These are phyloP conservation scores for Anoplolepis gracilipes DNA, from an alignment of 1,140 invertebrate genomes.

Conservation along the genomic window DNA sequence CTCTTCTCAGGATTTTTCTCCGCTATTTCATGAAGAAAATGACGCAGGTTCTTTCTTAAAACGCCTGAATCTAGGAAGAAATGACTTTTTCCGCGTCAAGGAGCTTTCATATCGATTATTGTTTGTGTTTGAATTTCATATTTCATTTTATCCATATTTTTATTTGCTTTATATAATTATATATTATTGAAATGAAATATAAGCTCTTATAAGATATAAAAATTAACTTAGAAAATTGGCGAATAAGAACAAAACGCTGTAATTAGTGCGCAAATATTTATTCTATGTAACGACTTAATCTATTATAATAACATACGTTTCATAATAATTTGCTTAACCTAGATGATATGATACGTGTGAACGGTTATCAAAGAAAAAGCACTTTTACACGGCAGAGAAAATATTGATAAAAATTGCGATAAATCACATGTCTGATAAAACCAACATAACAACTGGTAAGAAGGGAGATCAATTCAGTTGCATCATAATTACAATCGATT, in stretches of 20 bases:
- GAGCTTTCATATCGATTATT: slow-evolving; percentile 63
- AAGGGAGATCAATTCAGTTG: slow-evolving; percentile 21
- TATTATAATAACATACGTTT: too few species aligned
- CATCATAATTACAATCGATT: slow-evolving; percentile 39
- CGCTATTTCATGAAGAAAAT: slow-evolving; percentile 62
- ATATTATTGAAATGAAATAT: too few species aligned
- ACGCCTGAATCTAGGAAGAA: slow-evolving; percentile 46
- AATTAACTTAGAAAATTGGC: too few species aligned
- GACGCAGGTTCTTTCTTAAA: slow-evolving; percentile 65
- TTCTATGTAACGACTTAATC: too few species aligned
- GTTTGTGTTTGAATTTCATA: neutral
- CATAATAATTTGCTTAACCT: slow-evolving; percentile 50
- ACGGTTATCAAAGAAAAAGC: slow-evolving; percentile 38
- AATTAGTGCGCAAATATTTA: too few species aligned
- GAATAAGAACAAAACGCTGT: too few species aligned
- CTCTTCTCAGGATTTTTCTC: slow-evolving; percentile 65
- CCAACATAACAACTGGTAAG: slow-evolving; percentile 23
- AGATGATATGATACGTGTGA: slow-evolving; percentile 58
- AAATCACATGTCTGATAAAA: slow-evolving; percentile 49
- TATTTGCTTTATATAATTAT: neutral
- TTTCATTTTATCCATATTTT: too few species aligned
- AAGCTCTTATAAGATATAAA: too few species aligned
- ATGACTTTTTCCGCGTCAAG: neutral
- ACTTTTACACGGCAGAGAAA: slow-evolving; percentile 2
- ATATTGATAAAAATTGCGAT: slow-evolving; percentile 56